phyloP scores from a whole-genome alignment of 64 coral and sea anemone species.

The Astreopora myriophthalma region DNA sequence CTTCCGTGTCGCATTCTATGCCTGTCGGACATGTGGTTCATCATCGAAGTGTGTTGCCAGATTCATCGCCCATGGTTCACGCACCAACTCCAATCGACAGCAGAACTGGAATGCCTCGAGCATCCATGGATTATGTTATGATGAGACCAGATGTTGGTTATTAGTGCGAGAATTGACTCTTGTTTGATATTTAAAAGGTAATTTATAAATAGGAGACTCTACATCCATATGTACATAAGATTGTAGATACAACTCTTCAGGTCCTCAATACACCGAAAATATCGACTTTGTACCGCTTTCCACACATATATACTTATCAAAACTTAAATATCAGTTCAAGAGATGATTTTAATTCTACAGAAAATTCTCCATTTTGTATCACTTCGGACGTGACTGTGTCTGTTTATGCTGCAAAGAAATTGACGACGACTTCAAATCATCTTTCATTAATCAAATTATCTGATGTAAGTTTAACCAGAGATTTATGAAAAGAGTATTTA shows the following conservation, averaged over 20 bases:
- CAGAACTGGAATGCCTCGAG: conserved; percentile 79
- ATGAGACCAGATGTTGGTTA: conserved; percentile 75
- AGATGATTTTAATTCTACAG: neutral
- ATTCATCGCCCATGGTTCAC: conserved; percentile 58
- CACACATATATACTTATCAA: neutral
- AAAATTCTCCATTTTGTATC: too few species aligned
- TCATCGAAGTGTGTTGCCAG: conserved; percentile 73
- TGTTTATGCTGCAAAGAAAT: neutral
- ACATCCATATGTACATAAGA: neutral
- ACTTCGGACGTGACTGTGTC: neutral
- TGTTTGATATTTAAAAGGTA: neutral
- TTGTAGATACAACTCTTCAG: neutral
- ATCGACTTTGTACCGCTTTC: neutral
- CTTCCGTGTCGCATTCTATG: conserved; percentile 73
- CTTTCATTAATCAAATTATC: neutral
- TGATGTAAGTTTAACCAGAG: neutral
- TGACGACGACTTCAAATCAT: neutral
- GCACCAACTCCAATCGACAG: conserved; percentile 79
- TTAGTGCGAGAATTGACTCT: neutral
- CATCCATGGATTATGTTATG: conserved; percentile 77
- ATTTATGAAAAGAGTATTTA: neutral
- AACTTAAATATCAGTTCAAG: neutral
- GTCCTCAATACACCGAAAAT: neutral
- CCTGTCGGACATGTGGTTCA: conserved; percentile 76
- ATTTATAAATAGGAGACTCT: neutral